Percentiles rank a stretch among this genome's conserved stretches.
Conservation (phyloP, 92 coral and sea anemone genomes). For the Paramuricea clavata region DNA sequence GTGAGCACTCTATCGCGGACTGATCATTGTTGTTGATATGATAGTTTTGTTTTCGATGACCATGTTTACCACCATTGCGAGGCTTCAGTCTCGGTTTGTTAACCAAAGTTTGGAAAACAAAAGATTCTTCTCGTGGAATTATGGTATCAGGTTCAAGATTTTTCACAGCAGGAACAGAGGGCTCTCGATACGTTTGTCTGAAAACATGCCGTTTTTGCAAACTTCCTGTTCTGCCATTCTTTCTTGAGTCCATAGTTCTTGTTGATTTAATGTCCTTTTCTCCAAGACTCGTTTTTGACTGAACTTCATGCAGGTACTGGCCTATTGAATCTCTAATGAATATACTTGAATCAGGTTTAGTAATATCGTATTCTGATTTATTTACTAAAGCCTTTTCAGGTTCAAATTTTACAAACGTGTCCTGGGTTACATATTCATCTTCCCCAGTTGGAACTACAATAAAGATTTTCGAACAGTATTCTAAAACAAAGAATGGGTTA, state of each 20-base stretch:
- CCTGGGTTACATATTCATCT: not conserved
- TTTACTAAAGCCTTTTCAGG: not conserved
- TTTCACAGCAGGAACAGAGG: not conserved
- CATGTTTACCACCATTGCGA: not conserved
- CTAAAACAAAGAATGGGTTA: conserved; percentile 9
- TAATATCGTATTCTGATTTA: conserved; percentile 15
- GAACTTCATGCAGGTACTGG: conserved; percentile 1
- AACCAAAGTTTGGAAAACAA: not conserved
- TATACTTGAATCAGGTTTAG: not conserved
- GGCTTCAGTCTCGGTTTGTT: not conserved
- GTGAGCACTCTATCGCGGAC: not conserved
- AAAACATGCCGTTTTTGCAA: conserved; percentile 9
- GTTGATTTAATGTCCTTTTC: not conserved
- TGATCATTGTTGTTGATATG: not conserved
- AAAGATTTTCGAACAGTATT: conserved; percentile 10
- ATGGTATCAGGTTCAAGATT: not conserved
- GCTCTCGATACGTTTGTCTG: not conserved
- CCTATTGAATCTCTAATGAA: conserved; percentile 22
- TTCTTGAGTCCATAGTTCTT: not conserved
- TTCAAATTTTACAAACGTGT: not conserved
- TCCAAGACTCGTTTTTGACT: not conserved
- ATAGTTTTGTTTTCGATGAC: not conserved
- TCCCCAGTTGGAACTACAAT: conserved; percentile 5
- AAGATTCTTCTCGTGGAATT: not conserved
- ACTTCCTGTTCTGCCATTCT: not conserved